These are phyloP conservation scores for Teleiodes luculella DNA, from an alignment of 2,888 invertebrate species.

Conservation along the genomic window DNA sequence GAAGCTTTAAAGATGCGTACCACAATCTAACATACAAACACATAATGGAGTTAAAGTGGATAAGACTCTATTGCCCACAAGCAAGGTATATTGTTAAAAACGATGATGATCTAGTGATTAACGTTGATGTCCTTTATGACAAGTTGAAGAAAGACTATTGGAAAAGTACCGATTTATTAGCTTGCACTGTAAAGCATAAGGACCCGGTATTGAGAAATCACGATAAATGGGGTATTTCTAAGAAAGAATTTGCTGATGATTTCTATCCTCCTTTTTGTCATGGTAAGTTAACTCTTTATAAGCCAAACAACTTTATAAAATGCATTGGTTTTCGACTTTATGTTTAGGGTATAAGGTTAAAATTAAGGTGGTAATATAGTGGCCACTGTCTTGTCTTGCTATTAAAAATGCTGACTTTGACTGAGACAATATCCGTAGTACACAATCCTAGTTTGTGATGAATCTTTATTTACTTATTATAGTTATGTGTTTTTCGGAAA, in stretches of 20 bases:
- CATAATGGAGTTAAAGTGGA: background rate
- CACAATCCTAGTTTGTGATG: no score
- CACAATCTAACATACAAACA: background rate
- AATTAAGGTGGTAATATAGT: no score
- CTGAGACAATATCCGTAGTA: no score
- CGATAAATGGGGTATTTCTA: background rate
- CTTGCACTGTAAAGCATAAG: background rate
- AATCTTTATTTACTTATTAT: no score
- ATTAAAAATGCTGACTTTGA: no score
- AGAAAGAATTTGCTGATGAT: background rate
- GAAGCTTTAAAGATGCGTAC: background rate
- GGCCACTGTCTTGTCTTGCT: no score
- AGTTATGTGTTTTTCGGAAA: no score
- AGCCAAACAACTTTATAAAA: no score
- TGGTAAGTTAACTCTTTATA: background rate
- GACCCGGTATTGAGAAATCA: background rate
- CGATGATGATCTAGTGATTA: background rate
- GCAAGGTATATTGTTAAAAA: background rate
- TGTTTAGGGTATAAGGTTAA: no score
- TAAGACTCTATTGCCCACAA: background rate
- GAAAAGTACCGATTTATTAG: background rate
- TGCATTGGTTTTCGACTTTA: no score
- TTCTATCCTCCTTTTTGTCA: background rate
- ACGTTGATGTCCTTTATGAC: background rate
- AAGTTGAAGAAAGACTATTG: background rate